A percentile compares a stretch with the other conserved stretches of the same genome.
Evolutionary conservation across 2,113 vertebrate genomes (phyloP).

Genomic region (Paramormyrops kingsleyae): DNA sequence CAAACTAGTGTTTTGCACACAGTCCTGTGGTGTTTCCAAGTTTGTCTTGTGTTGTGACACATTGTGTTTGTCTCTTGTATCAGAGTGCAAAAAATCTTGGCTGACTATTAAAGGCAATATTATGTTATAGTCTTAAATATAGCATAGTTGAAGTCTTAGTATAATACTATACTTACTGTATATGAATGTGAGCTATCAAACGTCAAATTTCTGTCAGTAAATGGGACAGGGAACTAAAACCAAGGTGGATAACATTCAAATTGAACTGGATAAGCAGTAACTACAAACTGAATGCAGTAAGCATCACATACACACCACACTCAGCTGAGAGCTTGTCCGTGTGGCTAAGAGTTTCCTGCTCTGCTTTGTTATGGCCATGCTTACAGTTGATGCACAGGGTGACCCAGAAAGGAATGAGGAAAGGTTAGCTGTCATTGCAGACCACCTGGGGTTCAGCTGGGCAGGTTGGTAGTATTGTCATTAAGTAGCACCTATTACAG

Average conservation of each 20-base stretch:
- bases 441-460: constrained; percentile 98
- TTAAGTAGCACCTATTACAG: not conserved
- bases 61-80: constrained; percentile 34
- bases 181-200: not conserved
- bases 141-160: not conserved
- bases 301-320: not conserved
- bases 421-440: constrained; percentile 83
- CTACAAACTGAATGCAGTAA: not conserved
- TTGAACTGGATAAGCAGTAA: not conserved
- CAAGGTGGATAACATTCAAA: not conserved
- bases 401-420: constrained; percentile 85
- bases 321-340: not conserved
- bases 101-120: not conserved
- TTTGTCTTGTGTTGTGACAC: constrained; percentile 51
- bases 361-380: constrained; percentile 53
- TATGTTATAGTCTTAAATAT: not conserved
- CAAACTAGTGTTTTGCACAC: constrained; percentile 43
- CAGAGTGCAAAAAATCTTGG: constrained; percentile 13
- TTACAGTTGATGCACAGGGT: constrained; percentile 78
- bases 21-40: not conserved
- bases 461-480: constrained; percentile 68
- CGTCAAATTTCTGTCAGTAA: not conserved
- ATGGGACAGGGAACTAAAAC: not conserved
- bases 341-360: constrained; percentile 31
- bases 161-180: not conserved